Evolutionary conservation across 2,113 vertebrate genomes (phyloP), one percentile per base, ranked within the genome.

Genomic region (Alosa alosa): DNA sequence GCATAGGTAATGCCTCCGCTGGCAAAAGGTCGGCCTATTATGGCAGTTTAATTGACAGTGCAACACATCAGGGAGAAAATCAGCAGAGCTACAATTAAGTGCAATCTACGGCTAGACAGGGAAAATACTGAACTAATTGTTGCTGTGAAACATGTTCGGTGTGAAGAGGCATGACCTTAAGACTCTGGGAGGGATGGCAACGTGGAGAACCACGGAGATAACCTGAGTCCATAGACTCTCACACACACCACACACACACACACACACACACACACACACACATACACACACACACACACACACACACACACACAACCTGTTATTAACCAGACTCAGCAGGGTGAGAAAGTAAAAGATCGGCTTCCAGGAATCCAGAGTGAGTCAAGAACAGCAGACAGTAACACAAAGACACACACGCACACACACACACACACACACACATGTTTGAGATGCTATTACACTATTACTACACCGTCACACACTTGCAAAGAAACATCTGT

Each of bases 21-120:
- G 82, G 81, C 84, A 84, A 46, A 2, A 87, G 83, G 84, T 84
- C 83, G 85, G 87, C 86, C 7, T 83, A 64, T 91, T 91, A 84
- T 86, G 55, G 81, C 72, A 88, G 68, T 90, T 83, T 83, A 83
- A 84, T 84, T 87, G 84, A 91, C 86, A 86, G 75, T 78, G 81
- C 15, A 86, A 87, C 84, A 91, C n/a, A 25, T 86, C 41, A 46
- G 87, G 72, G 78, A 13, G 47, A 86, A 83, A 91, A 22, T 88
- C 90, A 91, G 91, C 92, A 88, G 87, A 86, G 25, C 83, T 52
- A 84, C 87, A 91, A 94, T 94, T 94, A 93, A 90, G 91, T 90
- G 88, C 89, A 93, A 93, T 94, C 90, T 88, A 88, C 41, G 91
- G 91, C 92, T 88, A 93, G 91, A 93, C 90, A 84, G 88, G 81